Base-by-base conservation (phyloP, 2,797 vertebrate genomes). In the Champsocephalus gunnari region DNA sequence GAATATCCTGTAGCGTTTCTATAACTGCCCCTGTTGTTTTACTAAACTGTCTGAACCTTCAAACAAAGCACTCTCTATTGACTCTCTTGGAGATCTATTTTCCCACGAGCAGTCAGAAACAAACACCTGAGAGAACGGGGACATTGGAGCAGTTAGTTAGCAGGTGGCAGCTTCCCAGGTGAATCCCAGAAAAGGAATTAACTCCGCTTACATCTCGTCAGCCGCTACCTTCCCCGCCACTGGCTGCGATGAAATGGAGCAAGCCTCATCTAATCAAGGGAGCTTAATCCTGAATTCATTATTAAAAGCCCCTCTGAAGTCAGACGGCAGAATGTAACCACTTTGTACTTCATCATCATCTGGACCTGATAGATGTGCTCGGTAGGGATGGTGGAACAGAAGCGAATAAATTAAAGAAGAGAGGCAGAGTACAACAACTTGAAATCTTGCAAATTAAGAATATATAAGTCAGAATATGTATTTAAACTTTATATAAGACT, bases 331-430 rank as follows among this genome's bases (percentile, higher is more conserved):
- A 51, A 66, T 77, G 86, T 75, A 79, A 67, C 47, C 53, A 73
- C 80, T 83, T 83, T 88, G 66, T 73, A 81, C 80, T 87, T 86
- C 48, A 73, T 88, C 69, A 72, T 85, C 71, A 58, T 73, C 60
- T 76, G 65, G 71, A 77, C 24, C 3, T 63, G 64, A 73, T 61
- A 53, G 67, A 73, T 66, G 66, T 0, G 63, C 13, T 56, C 6
- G 4, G 28, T 2, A 14, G 32, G 71, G 45, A 13, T 9, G 34
- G 11, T 28, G 17, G 14, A n/a, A 12, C 61, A 61, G 44, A 13
- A 24, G 54, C 16, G 47, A 9, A 44, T 1, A 14, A 41, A 45
- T 3, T 12, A 47, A 17, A 54, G 38, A 44, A 45, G 17, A 58
- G 57, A 61, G n/a, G 38, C 34, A 24, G 50, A 57, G 1, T 55